Conservation (phyloP, 2,888 invertebrate genomes). For the Escarpia spicata region DNA sequence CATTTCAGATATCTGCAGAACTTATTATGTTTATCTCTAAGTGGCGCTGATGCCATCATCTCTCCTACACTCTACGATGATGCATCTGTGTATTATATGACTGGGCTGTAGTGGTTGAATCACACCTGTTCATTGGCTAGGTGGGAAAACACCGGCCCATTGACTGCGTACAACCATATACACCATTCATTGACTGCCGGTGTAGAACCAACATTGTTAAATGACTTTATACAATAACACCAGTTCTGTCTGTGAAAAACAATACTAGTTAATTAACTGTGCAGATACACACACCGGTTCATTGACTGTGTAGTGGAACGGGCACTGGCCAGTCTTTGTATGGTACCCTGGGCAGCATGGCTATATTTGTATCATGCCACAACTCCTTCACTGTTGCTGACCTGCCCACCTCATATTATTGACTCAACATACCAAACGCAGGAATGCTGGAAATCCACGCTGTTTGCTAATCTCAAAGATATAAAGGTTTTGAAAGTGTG, state of each 20-base stretch:
- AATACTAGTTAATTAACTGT: not conserved
- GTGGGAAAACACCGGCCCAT: no score
- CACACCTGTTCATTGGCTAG: not conserved
- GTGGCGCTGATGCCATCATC: not conserved
- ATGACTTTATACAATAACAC: not conserved
- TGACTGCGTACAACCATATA: no score
- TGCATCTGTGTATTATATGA: not conserved
- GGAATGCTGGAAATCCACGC: not conserved
- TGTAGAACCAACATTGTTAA: not conserved
- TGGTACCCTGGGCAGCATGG: not conserved
- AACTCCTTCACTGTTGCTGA: not conserved
- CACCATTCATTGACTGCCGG: not conserved
- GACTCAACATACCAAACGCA: not conserved
- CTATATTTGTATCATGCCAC: not conserved
- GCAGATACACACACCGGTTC: not conserved
- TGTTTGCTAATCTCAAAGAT: not conserved
- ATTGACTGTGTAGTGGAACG: not conserved
- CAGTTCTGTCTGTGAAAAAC: not conserved
- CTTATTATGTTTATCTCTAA: not conserved
- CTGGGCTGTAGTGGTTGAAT: slow-evolving; percentile 10
- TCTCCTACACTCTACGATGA: not conserved
- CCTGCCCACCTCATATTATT: not conserved
- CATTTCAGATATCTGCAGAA: not conserved
- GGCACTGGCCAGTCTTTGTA: not conserved
- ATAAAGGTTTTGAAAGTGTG: not conserved